Base-by-base conservation (phyloP, 2,797 vertebrate species). In the Rhynchonycteris naso region DNA sequence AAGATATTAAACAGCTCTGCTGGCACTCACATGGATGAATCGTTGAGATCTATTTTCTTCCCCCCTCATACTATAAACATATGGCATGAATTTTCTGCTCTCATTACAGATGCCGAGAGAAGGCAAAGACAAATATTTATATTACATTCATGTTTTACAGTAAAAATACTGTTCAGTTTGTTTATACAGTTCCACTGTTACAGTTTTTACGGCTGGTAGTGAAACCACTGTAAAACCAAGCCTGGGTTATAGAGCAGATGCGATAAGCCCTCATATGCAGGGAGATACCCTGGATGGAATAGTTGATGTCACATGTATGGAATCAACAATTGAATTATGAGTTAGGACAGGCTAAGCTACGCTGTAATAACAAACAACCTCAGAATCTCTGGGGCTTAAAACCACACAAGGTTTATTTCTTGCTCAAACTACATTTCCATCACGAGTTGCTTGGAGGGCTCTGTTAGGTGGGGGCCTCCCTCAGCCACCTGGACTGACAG, bases 101-200 rank as follows among this genome's bases (percentile, higher is more conserved):
- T 99, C 98, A 98, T 99, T 99, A 98, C 97, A 98, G 98, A 98
- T 98, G 97, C 98, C 97, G 98, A 98, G 98, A 98, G 98, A 98
- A 98, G 97, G 97, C 98, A 97, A 98, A 98, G 98, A 97, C 98
- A 99, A 98, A 98, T 98, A 98, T 99, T 99, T 99, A 98, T 96
- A 97, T 98, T 98, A 97, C 97, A 97, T 99, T 99, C 98, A 98
- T 98, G 98, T 98, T 99, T 99, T 98, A 98, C 98, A 99, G 98
- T 98, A 98, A 98, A 98, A 99, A 98, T 98, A 98, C 98, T 98
- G 98, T 98, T 99, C 95, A 95, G 98, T 98, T 99, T 99, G 98
- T 99, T 99, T 99, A 99, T 99, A 99, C 98, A 99, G 98, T 98
- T 99, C 98, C 98, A 98, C 98, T 99, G 98, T 98, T 99, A 98